Evolutionary conservation across 2,113 vertebrate species (phyloP), one percentile per base, ranked within the genome.

Genomic region (Maccullochella peelii): DNA sequence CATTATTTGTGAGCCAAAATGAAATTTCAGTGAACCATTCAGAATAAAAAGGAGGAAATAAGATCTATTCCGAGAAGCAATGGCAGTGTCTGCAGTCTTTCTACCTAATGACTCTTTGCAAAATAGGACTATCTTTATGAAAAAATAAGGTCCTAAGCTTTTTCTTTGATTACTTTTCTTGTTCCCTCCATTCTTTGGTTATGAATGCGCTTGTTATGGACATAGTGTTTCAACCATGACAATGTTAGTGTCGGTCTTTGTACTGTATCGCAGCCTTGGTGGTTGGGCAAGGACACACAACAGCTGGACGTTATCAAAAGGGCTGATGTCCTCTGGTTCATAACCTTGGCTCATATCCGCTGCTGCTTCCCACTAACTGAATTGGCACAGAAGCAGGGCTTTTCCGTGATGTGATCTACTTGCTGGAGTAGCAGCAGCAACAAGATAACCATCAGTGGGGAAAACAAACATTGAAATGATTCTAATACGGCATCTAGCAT

Each of bases 161-260:
- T 90, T 89, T 89, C 82, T 82, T 30, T 91, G 91, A 94, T 94
- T 94, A 84, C 89, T 89, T 92, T 90, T 84, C 86, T 76, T 82
- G 42, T 76, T 73, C 67, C 52, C 36, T 40, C n/a, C 36, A 0
- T 76, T 83, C 44, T 72, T 61, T 59, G 18, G 65, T 58, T 73
- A 25, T 70, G 25, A 86, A 84, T 61, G 25, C 70, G 85, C 72
- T 73, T 82, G 15, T 85, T 54, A 61, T 44, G 4, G 78, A 63
- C 63, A n/a, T 2, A 14, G 49, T 55, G 73, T 86, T 83, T 76
- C 77, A 75, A 57, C 69, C 69, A 25, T 69, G 84, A 84, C 52
- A 52, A 25, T 68, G 72, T 71, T 69, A 82, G 52, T 25, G 15
- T 42, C 52, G 76, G 82, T 72, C 79, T 36, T 70, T 79, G 76